phyloP scores from a whole-genome alignment of 1,140 invertebrate species.

The Nixonia krombeini region DNA sequence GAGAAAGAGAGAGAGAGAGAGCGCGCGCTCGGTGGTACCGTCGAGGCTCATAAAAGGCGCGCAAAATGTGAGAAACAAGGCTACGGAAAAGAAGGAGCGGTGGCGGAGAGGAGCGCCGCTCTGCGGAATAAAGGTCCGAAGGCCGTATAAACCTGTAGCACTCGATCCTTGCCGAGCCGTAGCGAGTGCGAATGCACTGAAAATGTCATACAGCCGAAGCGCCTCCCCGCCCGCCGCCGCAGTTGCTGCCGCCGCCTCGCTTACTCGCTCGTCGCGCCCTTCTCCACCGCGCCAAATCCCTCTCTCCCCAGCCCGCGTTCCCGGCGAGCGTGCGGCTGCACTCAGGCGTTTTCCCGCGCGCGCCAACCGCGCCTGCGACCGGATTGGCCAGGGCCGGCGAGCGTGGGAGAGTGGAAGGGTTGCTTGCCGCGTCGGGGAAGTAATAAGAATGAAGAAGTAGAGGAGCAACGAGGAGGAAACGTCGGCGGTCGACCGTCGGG shows the following conservation, averaged over 20 bases:
- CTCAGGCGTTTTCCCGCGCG: constrained; percentile 56
- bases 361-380: constrained; percentile 40
- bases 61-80: constrained; percentile 5
- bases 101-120: constrained; percentile 15
- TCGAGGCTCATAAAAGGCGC: constrained; percentile 8
- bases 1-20: too few species aligned
- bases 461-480: too few species aligned
- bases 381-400: constrained; percentile 54
- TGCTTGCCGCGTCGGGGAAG: not conserved
- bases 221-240: not conserved
- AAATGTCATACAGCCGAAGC: constrained; percentile 37
- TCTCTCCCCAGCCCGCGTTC: too few species aligned
- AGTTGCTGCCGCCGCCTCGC: not conserved
- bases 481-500: not conserved
- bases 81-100: constrained; percentile 5
- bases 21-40: not conserved
- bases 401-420: constrained; percentile 15
- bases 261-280: not conserved
- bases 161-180: not conserved
- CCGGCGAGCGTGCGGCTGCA: constrained; percentile 15
- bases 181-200: constrained; percentile 20
- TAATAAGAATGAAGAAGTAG: not conserved
- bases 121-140: constrained; percentile 50
- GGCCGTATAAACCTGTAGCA: constrained; percentile 36
- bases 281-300: constrained; percentile 2